Base-by-base conservation (phyloP, 2,888 invertebrate species). In the Trichopoda pennipes region DNA sequence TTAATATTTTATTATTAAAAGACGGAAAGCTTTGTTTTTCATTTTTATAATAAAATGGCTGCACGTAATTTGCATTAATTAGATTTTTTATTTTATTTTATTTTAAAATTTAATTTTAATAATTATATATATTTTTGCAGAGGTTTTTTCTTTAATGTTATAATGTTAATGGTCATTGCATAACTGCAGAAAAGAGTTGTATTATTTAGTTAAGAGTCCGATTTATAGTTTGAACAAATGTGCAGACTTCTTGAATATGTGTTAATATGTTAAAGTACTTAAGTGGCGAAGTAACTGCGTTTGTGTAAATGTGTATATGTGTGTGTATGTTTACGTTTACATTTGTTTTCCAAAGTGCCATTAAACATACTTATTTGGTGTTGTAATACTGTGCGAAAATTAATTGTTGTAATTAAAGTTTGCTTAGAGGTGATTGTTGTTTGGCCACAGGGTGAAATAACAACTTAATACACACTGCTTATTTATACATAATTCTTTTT, bases 331-430 rank as follows among this genome's bases (percentile, higher is more conserved):
- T n/a, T n/a, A n/a, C n/a, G n/a, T n/a, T n/a, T n/a, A n/a, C n/a
- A n/a, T 42, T 32, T 2, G 63, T 70, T 35, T 63, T 70, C 21
- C 28, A 68, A 73, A 80, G 73, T 80, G 79, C 66, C 73, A 73
- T 61, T 66, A 19, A 61, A 56, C 28, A 68, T 28, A 44, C 55
- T 17, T 42, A 44, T 63, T 17, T 42, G 28, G 49, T 35, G 17
- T 21, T 56, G 32, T 44, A 44, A 17, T 68, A 55, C 68, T 55
- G 81, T 82, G 78, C 75, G 82, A 82, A 79, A 38, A 82, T 82
- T 82, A 82, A 79, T 82, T 82, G 82, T 79, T 82, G 82, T 82
- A 79, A 82, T 82, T 82, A 82, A 76, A 72, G 79, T 68, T 68
- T 72, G 70, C 75, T 82, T 75, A 42, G 49, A 79, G 82, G 82